Percentiles rank a stretch among this genome's conserved stretches.
These are phyloP conservation scores for Pseudochirops corinnae DNA, from an alignment of 2,797 vertebrate species.

Conservation along the genomic window DNA sequence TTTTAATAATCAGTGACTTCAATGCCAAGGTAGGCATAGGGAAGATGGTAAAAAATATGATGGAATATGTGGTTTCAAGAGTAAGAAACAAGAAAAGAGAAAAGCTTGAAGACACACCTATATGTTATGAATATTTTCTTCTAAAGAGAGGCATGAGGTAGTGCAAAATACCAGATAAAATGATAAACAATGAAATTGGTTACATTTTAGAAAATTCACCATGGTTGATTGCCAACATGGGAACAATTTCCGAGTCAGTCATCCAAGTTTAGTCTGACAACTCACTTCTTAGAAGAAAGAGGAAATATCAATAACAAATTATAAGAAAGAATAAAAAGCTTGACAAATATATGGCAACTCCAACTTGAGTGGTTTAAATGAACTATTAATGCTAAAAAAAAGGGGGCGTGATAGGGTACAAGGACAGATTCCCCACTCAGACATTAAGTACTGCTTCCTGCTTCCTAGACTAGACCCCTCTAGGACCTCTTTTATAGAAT, in stretches of 20 bases:
- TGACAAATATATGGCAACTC: not conserved
- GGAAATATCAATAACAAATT: not conserved
- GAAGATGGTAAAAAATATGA: not conserved
- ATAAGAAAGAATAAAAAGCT: not conserved
- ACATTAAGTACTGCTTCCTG: not conserved
- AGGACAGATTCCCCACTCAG: not conserved
- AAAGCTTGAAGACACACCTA: not conserved
- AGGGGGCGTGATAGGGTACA: too few species aligned
- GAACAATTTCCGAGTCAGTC: not conserved
- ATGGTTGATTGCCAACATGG: not conserved
- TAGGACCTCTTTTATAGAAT: not conserved
- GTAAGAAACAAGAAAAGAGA: not conserved
- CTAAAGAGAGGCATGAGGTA: not conserved
- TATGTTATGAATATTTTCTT: not conserved
- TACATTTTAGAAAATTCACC: not conserved
- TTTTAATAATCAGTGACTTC: not conserved
- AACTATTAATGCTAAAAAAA: not conserved
- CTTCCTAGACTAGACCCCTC: not conserved
- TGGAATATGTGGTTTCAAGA: not conserved
- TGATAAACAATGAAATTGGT: not conserved
- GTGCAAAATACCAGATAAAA: not conserved
- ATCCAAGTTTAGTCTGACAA: not conserved
- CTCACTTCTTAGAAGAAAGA: not conserved
- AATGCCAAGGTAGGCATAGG: not conserved
- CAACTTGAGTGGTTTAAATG: not conserved